Evolutionary conservation across 2,888 invertebrate species (phyloP), one percentile per base, ranked within the genome.

Genomic region (Parapristionchus giblindavisi): DNA sequence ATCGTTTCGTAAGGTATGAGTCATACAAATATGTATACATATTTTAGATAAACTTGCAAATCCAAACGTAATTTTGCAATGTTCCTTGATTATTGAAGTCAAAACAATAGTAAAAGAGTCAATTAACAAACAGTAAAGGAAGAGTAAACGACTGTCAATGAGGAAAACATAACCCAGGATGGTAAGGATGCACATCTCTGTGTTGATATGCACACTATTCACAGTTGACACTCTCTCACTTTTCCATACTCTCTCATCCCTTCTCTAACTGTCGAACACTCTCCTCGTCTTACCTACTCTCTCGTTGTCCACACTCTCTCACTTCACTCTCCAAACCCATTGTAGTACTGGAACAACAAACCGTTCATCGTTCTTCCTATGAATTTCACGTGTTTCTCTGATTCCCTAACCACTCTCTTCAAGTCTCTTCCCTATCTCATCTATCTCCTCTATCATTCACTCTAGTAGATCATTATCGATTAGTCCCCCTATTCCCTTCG

Each of bases 381-480:
- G n/a, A n/a, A n/a, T n/a, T n/a, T 65, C 63, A 65, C 63, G 63
- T 68, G 52, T 24, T 24, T 14, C 56, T 56, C 34, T 32, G 27
- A 54, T 21, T 58, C 58, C 34, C 6, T 58, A 14, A 11, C 58
- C 24, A 17, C 24, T 58, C 11, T 58, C 58, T 58, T 14, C 24
- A 58, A 21, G 11, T 58, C 58, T 58, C 58, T 58, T 27, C 24
- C 58, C 27, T 29, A 11, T 58, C 58, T 58, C 27, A 11, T 24
- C 24, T 58, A 11, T 11, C 58, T 27, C 51, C 17, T 43, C 29
- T 52, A 6, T 11, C 52, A 40, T 48, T 48, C 14, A 27, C 70
- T n/a, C 54, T 11, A 52, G 58, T 56, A 71, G 56, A 71, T 71
- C 56, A 71, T n/a, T 40, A n/a, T 65, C 14, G n/a, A 17, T 14